These are phyloP conservation scores for Stenotaenia linearis DNA, from an alignment of 2,888 invertebrate species.

Conservation along the genomic window DNA sequence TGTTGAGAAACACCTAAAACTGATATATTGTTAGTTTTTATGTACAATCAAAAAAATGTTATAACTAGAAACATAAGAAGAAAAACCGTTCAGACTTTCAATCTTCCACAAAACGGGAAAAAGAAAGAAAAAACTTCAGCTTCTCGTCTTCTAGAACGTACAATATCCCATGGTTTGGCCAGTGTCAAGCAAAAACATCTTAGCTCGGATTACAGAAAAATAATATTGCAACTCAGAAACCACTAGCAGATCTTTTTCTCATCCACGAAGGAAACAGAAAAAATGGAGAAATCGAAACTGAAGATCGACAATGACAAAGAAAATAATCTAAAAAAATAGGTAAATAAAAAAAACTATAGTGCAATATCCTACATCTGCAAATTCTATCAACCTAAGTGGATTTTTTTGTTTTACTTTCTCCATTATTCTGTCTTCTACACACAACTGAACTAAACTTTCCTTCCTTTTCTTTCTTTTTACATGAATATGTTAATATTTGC, in stretches of 20 bases:
- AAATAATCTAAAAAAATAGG: not conserved
- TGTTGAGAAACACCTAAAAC: too few species aligned
- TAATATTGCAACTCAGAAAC: conserved; percentile 8
- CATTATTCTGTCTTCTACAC: conserved; percentile 18
- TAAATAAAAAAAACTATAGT: conserved; percentile 8
- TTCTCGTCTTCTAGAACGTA: not conserved
- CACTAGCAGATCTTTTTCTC: conserved; percentile 3
- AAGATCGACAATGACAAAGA: conserved; percentile 1
- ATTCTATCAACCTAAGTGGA: conserved; percentile 26
- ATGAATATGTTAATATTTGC: conserved; percentile 26
- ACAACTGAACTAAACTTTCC: conserved; percentile 24
- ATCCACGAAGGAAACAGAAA: not conserved
- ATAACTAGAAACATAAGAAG: not conserved
- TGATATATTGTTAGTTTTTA: too few species aligned
- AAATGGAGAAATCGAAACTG: not conserved
- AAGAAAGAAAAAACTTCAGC: not conserved
- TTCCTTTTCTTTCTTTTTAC: conserved; percentile 8
- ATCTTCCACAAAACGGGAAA: not conserved
- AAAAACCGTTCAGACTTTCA: not conserved
- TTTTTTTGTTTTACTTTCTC: conserved; percentile 26
- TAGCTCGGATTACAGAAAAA: not conserved
- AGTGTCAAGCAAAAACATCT: conserved; percentile 3
- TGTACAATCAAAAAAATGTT: too few species aligned
- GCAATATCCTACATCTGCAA: conserved; percentile 24
- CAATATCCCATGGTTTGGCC: not conserved